These are phyloP conservation scores for Takifugu rubripes DNA, from an alignment of 2,797 vertebrate species.

Conservation along the genomic window DNA sequence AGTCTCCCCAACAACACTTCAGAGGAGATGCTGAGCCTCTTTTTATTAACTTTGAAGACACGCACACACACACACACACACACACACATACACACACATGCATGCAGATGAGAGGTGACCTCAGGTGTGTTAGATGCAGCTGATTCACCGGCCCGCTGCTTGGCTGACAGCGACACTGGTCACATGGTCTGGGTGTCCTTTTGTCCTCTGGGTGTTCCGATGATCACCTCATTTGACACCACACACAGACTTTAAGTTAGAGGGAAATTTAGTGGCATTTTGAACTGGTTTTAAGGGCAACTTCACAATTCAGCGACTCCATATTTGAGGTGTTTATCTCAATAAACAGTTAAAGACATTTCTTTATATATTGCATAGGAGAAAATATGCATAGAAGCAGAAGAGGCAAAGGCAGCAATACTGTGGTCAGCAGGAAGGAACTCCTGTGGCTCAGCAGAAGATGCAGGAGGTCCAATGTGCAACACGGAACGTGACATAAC, in stretches of 20 bases:
- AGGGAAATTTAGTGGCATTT: constrained; percentile 2
- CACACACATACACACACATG: neutral
- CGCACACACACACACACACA: constrained; percentile 1
- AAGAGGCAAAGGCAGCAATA: neutral
- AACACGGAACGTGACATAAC: constrained; percentile 28
- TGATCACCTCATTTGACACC: constrained; percentile 42
- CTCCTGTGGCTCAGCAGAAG: constrained; percentile 35
- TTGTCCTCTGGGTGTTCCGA: constrained; percentile 53
- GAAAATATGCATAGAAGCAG: too few species aligned
- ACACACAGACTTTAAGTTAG: constrained; percentile 16
- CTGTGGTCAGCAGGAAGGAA: constrained; percentile 34
- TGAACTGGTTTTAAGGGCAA: neutral
- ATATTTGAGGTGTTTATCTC: too few species aligned
- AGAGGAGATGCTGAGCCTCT: neutral
- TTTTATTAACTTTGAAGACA: neutral
- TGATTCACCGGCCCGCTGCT: constrained; percentile 30
- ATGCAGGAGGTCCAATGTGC: constrained; percentile 14
- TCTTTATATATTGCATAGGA: too few species aligned
- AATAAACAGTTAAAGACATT: too few species aligned
- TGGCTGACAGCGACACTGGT: constrained; percentile 28
- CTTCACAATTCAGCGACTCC: too few species aligned
- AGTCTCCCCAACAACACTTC: constrained; percentile 10
- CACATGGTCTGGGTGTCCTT: constrained; percentile 34
- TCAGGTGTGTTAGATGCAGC: constrained; percentile 7
- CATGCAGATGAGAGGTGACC: constrained; percentile 1